Evolutionary conservation across 2,797 vertebrate genomes (phyloP), one percentile per base, ranked within the genome.

Genomic region (Urophycis tenuis): DNA sequence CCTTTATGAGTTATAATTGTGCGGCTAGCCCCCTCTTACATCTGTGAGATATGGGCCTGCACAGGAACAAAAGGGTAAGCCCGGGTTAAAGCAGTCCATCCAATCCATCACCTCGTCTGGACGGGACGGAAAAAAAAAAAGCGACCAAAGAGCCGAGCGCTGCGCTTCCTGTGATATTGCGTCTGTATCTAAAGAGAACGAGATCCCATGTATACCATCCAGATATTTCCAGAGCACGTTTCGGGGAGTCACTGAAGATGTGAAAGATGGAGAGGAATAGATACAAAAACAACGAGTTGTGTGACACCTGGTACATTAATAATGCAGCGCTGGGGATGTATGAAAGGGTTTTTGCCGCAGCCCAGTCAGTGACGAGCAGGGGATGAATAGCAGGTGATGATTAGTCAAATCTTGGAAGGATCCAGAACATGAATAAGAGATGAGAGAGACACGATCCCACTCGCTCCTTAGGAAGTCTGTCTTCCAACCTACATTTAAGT

Each of bases 341-440:
- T 88, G 77, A 87, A 89, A 89, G 82, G 82, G 81, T 74, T 71
- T 71, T 81, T 14, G 35, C 77, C 8, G 81, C 85, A 71, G 87
- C 75, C 12, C 15, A 53, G 84, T 91, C 90, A 87, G 83, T 88
- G 91, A 88, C 91, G 89, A 90, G 80, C 11, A 80, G 76, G 79
- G 88, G 90, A 86, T 89, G 89, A 89, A 79, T 85, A 84, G 80
- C 78, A 76, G 89, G 89, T 81, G 91, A 86, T 90, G 91, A 92
- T 92, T 92, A 92, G 92, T 85, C 90, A 89, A 92, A 93, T 92
- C 92, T 89, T 83, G 81, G 82, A 85, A 88, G 84, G 82, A 86
- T 87, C 91, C 82, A 89, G 87, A 89, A 91, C 91, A 88, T 82
- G 91, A 92, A 91, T 92, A 84, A 88, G 79, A 85, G 87, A 94